Evolutionary conservation across 1,140 invertebrate genomes (phyloP).

Genomic region (Olivierus martensii): DNA sequence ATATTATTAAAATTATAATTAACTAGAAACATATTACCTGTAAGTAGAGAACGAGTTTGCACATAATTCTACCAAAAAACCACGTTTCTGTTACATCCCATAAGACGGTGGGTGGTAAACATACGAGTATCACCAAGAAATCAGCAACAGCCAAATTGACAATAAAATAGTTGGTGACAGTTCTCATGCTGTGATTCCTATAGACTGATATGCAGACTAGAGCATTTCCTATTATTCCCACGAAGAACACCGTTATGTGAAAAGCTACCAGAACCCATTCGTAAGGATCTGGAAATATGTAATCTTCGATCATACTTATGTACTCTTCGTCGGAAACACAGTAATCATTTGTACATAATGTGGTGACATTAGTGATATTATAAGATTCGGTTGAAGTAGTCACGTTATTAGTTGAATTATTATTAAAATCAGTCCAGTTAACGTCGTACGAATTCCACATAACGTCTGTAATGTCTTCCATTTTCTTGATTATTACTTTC

Average conservation of each 20-base stretch:
- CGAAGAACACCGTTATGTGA: slow-evolving; percentile 66
- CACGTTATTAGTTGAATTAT: too few species aligned
- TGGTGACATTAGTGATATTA: background rate
- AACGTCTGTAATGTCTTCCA: too few species aligned
- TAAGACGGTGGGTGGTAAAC: slow-evolving; percentile 77
- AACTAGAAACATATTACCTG: slow-evolving; percentile 45
- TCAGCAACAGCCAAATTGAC: slow-evolving; percentile 40
- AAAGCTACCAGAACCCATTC: slow-evolving; percentile 58
- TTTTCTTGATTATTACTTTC: too few species aligned
- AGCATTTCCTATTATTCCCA: slow-evolving; percentile 71
- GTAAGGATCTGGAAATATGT: slow-evolving; percentile 35
- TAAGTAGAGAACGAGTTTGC: slow-evolving; percentile 69
- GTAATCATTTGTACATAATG: slow-evolving; percentile 32
- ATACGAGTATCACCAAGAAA: slow-evolving; percentile 68
- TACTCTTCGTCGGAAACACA: slow-evolving; percentile 46
- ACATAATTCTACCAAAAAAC: slow-evolving; percentile 65
- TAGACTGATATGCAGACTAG: slow-evolving; percentile 79
- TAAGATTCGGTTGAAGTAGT: too few species aligned
- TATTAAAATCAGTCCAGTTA: too few species aligned
- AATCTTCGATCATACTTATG: slow-evolving; percentile 38
- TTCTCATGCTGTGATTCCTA: slow-evolving; percentile 49
- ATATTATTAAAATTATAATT: too few species aligned
- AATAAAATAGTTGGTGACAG: slow-evolving; percentile 38
- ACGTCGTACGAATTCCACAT: too few species aligned
- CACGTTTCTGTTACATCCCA: slow-evolving; percentile 84